These are phyloP conservation scores for Xenopus petersii DNA, from an alignment of 2,797 vertebrate species.

Conservation along the genomic window DNA sequence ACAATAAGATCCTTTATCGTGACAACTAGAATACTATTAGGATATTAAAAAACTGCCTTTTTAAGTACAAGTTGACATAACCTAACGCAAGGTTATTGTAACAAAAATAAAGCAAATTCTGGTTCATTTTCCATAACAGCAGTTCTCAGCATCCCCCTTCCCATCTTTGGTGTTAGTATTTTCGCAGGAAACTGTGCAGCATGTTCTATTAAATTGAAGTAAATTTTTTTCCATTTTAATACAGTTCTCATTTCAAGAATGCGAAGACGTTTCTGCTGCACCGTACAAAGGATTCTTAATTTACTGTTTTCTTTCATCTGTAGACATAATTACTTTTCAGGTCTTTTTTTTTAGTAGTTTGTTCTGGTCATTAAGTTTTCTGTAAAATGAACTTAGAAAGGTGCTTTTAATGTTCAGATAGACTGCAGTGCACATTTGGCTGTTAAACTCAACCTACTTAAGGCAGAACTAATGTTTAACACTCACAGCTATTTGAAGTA, in stretches of 20 bases:
- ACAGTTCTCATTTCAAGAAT: slow-evolving; percentile 51
- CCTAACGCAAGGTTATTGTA: no score
- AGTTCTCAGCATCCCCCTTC: no score
- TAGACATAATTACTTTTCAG: slow-evolving; percentile 71
- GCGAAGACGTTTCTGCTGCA: slow-evolving; percentile 52
- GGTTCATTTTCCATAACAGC: no score
- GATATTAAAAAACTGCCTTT: no score
- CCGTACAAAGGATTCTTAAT: slow-evolving; percentile 60
- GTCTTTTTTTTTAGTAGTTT: slow-evolving; percentile 62
- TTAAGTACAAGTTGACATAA: no score
- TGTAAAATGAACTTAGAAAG: slow-evolving; percentile 70
- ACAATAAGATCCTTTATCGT: no score
- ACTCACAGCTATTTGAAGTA: slow-evolving; percentile 67
- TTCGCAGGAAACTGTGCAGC: no score
- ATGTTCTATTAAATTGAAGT: no score
- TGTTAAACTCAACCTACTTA: slow-evolving; percentile 65
- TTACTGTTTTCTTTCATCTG: slow-evolving; percentile 76
- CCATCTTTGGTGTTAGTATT: no score
- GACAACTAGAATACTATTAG: no score
- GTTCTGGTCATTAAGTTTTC: slow-evolving; percentile 75
- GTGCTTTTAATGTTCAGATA: slow-evolving; percentile 71
- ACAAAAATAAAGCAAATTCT: no score
- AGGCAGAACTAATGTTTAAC: slow-evolving; percentile 68
- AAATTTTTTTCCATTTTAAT: background rate
- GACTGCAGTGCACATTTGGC: slow-evolving; percentile 61